phyloP scores from a whole-genome alignment of 2,797 vertebrate genomes.

The Vireo griseus region DNA sequence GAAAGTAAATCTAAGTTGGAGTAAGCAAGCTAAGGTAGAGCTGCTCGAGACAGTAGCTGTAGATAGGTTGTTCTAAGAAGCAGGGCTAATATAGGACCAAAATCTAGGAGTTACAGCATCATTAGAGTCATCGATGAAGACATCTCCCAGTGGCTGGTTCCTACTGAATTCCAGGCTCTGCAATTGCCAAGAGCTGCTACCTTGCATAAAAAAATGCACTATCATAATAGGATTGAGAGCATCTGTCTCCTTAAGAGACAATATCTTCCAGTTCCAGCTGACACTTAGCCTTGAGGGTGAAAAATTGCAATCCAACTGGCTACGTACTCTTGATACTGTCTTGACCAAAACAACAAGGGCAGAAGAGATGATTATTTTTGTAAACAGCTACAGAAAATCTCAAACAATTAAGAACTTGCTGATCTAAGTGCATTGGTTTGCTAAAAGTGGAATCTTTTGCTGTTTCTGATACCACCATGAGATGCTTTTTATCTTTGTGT shows the following conservation, averaged over 20 bases:
- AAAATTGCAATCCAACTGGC: background rate
- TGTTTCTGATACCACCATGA: background rate
- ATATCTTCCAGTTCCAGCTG: background rate
- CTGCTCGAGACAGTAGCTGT: background rate
- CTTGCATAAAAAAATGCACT: background rate
- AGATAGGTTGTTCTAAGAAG: background rate
- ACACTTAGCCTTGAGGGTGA: background rate
- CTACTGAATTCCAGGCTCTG: background rate
- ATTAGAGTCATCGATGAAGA: background rate
- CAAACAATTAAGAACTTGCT: background rate
- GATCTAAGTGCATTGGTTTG: background rate
- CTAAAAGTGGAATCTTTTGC: background rate
- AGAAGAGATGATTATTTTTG: background rate
- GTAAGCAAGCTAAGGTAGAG: background rate
- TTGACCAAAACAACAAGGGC: background rate
- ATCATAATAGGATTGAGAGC: background rate
- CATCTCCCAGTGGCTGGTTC: background rate
- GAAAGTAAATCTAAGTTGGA: background rate
- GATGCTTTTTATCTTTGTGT: background rate
- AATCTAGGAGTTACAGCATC: background rate
- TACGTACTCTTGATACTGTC: background rate
- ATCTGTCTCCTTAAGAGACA: background rate
- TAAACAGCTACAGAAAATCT: background rate
- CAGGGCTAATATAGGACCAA: background rate
- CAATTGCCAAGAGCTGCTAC: background rate